A percentile compares a stretch with the other conserved stretches of the same genome.
These are phyloP conservation scores for Grammomys dolichurus DNA, from an alignment of 2,113 vertebrate genomes.

Conservation along the genomic window DNA sequence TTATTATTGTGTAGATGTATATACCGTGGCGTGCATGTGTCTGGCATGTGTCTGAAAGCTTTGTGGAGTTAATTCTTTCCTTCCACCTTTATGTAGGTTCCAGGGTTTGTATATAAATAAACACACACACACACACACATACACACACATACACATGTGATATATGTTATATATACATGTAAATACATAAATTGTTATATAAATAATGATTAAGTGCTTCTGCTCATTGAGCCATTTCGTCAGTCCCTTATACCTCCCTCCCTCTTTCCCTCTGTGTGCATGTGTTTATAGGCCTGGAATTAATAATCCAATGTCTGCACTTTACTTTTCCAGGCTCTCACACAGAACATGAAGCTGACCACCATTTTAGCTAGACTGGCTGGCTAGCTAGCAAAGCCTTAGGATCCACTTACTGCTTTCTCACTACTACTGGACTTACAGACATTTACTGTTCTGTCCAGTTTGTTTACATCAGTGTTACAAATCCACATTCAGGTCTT, in stretches of 20 bases:
- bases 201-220: neutral
- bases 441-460: neutral
- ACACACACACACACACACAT: too few relatives aligned
- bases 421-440: neutral
- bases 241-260: neutral
- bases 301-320: neutral
- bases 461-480: neutral
- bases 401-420: neutral
- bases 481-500: neutral
- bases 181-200: neutral
- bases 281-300: neutral
- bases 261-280: neutral
- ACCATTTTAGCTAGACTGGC: neutral
- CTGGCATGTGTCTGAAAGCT: too few relatives aligned
- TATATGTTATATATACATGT: neutral
- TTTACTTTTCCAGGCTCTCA: neutral
- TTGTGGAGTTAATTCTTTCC: neutral
- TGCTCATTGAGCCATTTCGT: neutral
- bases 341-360: neutral
- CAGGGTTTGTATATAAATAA: neutral
- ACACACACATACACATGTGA: too few relatives aligned
- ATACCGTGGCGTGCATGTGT: neutral
- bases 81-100: neutral
- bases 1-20: neutral
- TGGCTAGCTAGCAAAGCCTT: neutral